These are phyloP conservation scores for Pedionomus torquatus DNA, from an alignment of 2,113 vertebrate genomes.

Conservation along the genomic window DNA sequence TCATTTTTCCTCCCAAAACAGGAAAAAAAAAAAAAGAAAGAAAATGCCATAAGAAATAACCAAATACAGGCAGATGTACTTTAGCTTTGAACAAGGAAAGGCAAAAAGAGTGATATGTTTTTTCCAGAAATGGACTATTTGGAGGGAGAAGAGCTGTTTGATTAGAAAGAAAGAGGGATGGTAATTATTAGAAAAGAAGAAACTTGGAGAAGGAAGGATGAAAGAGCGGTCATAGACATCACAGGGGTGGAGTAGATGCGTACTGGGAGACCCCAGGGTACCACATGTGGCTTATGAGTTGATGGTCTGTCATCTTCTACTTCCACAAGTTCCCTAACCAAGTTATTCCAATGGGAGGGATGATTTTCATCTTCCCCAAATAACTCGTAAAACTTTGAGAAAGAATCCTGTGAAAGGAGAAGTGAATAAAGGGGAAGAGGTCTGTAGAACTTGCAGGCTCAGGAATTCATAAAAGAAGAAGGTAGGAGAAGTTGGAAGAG, in stretches of 20 bases:
- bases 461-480: background rate
- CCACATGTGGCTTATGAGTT: background rate
- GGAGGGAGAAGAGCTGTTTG: background rate
- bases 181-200: background rate
- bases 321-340: background rate
- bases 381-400: background rate
- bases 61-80: background rate
- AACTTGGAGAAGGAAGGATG: background rate
- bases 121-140: background rate
- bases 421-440: background rate
- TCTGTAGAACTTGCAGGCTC: background rate
- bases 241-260: background rate
- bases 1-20: background rate
- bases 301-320: background rate
- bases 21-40: accelerated
- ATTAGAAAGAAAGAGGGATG: background rate
- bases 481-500: background rate
- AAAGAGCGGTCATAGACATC: background rate
- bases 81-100: background rate
- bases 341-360: background rate
- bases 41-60: background rate
- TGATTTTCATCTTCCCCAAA: background rate
- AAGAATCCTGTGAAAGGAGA: background rate
- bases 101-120: background rate
- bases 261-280: background rate